Evolutionary conservation across 2,113 vertebrate species (phyloP).

Genomic region (Myotis yumanensis): DNA sequence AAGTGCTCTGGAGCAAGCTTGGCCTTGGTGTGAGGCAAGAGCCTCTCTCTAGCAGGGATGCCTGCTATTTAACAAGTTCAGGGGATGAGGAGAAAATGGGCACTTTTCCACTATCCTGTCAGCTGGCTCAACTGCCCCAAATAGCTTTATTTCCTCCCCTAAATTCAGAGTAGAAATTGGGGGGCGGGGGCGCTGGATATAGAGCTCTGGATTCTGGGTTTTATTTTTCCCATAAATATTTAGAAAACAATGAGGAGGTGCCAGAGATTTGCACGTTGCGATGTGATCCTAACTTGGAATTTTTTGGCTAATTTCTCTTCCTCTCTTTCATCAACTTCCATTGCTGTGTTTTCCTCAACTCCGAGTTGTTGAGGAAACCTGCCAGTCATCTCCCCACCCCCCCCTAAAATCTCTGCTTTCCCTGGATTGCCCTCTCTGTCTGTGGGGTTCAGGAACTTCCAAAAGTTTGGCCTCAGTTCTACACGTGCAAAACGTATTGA

Average conservation of each 20-base stretch:
- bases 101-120: neutral
- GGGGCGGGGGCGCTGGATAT: neutral
- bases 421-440: neutral
- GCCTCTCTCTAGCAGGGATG: neutral
- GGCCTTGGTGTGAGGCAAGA: neutral
- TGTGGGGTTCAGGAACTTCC: neutral
- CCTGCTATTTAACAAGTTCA: neutral
- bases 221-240: neutral
- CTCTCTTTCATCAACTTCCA: neutral
- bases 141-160: conserved; percentile 21
- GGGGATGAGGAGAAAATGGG: neutral
- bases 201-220: neutral
- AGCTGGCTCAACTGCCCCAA: neutral
- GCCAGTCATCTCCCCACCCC: neutral
- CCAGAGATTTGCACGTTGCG: too few relatives aligned
- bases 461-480: neutral
- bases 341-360: neutral
- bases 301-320: neutral
- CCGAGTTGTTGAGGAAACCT: neutral
- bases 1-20: neutral
- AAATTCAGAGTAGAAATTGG: neutral
- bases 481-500: fast-evolving
- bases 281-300: neutral
- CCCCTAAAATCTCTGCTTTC: too few relatives aligned
- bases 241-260: neutral